Conservation (phyloP, 2,113 vertebrate genomes). For the Steatornis caripensis region DNA sequence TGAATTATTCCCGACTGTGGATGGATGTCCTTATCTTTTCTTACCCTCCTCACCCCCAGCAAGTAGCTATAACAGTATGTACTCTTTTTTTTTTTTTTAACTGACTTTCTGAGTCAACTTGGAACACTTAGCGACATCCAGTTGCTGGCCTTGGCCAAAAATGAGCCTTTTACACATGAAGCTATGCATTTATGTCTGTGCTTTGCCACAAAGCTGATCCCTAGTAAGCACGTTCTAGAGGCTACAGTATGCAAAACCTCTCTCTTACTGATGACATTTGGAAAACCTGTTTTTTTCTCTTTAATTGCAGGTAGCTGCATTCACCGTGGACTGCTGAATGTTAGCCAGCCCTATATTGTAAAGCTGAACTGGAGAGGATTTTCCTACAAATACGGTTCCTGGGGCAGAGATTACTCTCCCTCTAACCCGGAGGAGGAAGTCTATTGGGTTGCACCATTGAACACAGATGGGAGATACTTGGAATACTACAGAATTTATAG, state of each 20-base stretch:
- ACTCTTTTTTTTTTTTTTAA: not conserved
- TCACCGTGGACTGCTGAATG: conserved; percentile 66
- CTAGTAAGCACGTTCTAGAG: not conserved
- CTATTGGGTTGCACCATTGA: conserved; percentile 84
- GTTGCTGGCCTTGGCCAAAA: not conserved
- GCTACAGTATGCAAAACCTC: not conserved
- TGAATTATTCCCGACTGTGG: not conserved
- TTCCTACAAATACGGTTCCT: conserved; percentile 77
- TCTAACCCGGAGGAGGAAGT: conserved; percentile 25
- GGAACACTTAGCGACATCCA: not conserved
- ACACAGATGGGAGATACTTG: conserved; percentile 49
- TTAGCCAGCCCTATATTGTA: conserved; percentile 79
- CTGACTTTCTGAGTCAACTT: not conserved
- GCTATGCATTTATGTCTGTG: not conserved
- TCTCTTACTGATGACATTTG: not conserved
- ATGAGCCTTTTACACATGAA: not conserved
- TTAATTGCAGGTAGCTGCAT: conserved; percentile 67
- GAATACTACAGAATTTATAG: conserved; percentile 72
- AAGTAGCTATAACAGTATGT: not conserved
- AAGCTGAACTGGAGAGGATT: conserved; percentile 82
- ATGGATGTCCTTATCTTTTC: not conserved
- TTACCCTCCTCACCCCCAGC: no score
- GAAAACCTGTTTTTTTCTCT: not conserved
- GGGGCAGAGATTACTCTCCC: conserved; percentile 79
- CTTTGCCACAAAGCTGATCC: not conserved